Base-by-base conservation (phyloP, 2,113 vertebrate species). In the Progne subis region DNA sequence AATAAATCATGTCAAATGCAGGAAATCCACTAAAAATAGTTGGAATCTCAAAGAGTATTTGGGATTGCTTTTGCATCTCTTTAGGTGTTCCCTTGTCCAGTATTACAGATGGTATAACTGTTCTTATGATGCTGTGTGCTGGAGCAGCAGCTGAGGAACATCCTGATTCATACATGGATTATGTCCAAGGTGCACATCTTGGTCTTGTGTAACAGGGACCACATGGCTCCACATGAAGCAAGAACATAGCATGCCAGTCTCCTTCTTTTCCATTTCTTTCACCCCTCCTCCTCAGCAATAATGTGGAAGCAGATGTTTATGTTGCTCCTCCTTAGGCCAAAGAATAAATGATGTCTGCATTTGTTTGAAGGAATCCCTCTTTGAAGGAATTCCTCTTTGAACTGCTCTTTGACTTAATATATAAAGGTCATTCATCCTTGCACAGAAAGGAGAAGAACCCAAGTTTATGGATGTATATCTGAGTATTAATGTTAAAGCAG, bases 141-240 rank as follows among this genome's bases (percentile, higher is more conserved):
- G 32, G 43, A 88, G 34, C 59, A 93, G 63, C 88, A 86, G 94
- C 85, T 93, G 92, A 93, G 25, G 57, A 95, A 49, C 71, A 61
- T 77, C 94, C 71, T 83, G n/a, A 94, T 82, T 95, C 55, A 59
- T 67, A 18, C 43, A 77, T 90, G 91, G 85, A 90, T 59, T 61
- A 59, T 70, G 50, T 83, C 94, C 94, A 95, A 94, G 60, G 72
- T 96, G 94, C 52, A 74, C 59, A 71, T 84, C 80, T 83, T 80
- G 86, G 39, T 88, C 83, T 92, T 93, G 76, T 86, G 80, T 86
- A 93, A 92, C 80, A 92, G 52, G 26, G 80, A 60, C 64, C 80
- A 86, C 80, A 90, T 78, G 80, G 64, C 68, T 92, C 52, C 29
- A 28, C 52, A 86, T 56, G 72, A 76, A 86, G 26, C 68, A 86